Base-by-base conservation (phyloP, 92 coral and sea anemone species). In the Montipora capitata region DNA sequence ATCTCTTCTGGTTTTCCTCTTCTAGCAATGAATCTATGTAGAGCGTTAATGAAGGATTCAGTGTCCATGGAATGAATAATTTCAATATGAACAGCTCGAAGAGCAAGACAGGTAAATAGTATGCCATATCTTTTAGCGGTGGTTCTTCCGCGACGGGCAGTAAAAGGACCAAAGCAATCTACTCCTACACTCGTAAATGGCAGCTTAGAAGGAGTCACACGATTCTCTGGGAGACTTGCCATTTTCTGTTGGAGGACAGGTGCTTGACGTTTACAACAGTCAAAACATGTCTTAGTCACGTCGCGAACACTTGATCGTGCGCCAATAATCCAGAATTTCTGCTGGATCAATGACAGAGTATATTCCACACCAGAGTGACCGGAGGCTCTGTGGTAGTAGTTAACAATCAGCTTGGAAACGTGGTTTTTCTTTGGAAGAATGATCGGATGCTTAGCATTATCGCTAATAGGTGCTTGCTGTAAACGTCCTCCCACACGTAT, bases 51-150 rank as follows among this genome's bases (percentile, higher is more conserved):
- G 74, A 91, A 91, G 17, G 92, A 80, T 17, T 91, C 91, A 7
- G 94, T 87, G 61, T 91, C 94, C 66, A 87, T 40, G 44, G 85
- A 63, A 52, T 66, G 49, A 3, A 88, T 83, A 4, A 92, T 86
- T 52, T 92, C 93, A 2, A 88, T 84, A 51, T 92, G 95, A 40
- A 92, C 80, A 10, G 93, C 87, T 10, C 90, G 79, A 18, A 84
- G 51, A 15, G 79, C 66, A n/a, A 92, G 74, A 43, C 93, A 92
- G 0, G 95, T 92, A 27, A 92, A 92, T 14, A 89, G 13, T n/a
- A 82, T 82, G 3, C 94, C 86, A 51, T 91, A 91, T 5, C 88
- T 68, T 52, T 92, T 87, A 62, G 72, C 89, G 15, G 61, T 69
- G 56, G 52, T 40, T 77, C 94, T 43, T 6, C 89, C 85, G 1